These are phyloP conservation scores for Lontra canadensis DNA, from an alignment of 2,113 vertebrate species.

Conservation along the genomic window DNA sequence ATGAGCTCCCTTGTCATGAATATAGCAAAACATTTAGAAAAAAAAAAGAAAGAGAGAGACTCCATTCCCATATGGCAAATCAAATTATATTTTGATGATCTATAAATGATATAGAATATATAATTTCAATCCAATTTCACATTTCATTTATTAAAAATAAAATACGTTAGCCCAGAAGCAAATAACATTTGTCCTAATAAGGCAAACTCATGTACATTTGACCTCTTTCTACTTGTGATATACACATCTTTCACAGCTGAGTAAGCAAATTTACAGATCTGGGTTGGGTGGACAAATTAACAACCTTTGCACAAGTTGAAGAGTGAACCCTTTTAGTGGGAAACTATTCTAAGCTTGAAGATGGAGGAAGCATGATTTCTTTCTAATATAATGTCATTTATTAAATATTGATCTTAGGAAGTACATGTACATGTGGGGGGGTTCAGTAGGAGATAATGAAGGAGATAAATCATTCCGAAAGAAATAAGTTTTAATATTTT, in stretches of 20 bases:
- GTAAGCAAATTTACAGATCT: background rate
- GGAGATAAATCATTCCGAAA: background rate
- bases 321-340: background rate
- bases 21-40: background rate
- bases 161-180: background rate
- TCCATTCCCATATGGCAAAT: background rate
- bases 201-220: background rate
- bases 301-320: background rate
- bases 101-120: background rate
- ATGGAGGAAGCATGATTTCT: background rate
- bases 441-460: background rate
- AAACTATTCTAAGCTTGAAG: background rate
- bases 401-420: background rate
- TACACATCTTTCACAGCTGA: background rate
- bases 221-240: background rate
- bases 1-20: background rate
- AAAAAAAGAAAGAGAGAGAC: background rate
- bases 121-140: background rate
- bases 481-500: background rate
- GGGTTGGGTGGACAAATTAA: background rate
- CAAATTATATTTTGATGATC: background rate
- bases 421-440: background rate
- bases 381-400: background rate
- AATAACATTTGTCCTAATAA: background rate
- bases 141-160: background rate